phyloP scores from a whole-genome alignment of 2,797 vertebrate genomes.

The Paramormyrops hopkinsi region DNA sequence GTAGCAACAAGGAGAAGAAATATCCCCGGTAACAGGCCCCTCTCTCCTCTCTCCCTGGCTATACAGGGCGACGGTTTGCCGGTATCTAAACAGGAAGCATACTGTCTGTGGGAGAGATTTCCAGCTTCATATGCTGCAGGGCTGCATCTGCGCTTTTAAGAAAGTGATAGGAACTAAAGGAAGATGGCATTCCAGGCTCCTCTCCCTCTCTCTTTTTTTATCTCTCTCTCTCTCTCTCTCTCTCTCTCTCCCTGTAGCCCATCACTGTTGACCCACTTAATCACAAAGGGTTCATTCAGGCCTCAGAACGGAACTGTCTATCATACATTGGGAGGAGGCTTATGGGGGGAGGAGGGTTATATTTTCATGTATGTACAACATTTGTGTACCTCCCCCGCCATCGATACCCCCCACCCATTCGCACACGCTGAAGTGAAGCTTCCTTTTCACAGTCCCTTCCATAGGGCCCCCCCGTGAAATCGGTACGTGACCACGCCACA shows the following conservation, averaged over 20 bases:
- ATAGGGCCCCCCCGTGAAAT: conserved; percentile 21
- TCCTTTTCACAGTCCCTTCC: neutral
- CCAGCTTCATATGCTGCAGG: neutral
- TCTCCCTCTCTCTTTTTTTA: neutral
- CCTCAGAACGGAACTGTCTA: conserved; percentile 31
- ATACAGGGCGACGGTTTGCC: neutral
- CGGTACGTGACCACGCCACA: conserved; percentile 1
- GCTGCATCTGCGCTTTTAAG: neutral
- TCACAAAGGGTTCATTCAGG: conserved; percentile 35
- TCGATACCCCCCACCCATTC: conserved; percentile 36
- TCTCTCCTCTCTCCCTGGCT: neutral
- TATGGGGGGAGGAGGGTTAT: neutral
- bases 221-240: neutral
- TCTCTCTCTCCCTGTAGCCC: neutral
- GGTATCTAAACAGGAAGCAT: neutral
- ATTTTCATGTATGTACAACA: conserved; percentile 24
- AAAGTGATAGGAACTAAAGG: neutral
- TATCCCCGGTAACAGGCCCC: neutral
- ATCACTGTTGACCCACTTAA: conserved; percentile 44
- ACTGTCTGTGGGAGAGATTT: neutral
- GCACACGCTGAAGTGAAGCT: conserved; percentile 7
- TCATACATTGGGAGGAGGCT: conserved; percentile 22
- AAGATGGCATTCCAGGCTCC: neutral
- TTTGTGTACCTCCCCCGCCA: conserved; percentile 31
- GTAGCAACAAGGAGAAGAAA: neutral